Evolutionary conservation across 2,113 vertebrate species (phyloP), one percentile per base, ranked within the genome.

Genomic region (Heterocephalus glaber): DNA sequence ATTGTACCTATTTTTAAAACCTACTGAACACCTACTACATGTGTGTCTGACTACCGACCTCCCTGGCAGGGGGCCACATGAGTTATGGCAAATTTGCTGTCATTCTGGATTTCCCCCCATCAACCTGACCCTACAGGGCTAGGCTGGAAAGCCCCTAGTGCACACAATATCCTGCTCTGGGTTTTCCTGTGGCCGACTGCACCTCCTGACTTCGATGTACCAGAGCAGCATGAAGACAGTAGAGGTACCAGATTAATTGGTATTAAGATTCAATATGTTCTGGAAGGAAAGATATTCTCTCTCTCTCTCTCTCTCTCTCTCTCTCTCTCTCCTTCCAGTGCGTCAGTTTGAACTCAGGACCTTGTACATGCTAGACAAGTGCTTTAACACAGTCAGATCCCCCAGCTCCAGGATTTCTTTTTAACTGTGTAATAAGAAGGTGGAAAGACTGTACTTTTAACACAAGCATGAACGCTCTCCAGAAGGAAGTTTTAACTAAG

Each of bases 71-170:
- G 24, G 77, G 87, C 89, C 95, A 22, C 28, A 3, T 1, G 49
- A 54, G 44, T 10, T 5, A 44, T 22, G 88, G 91, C 68, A 89
- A 89, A 77, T 26, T 0, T 76, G 89, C 47, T 80, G 82, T 77
- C 61, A 49, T 33, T 80, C 86, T 93, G 97, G 96, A 47, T 93
- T 96, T 96, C 80, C 97, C 95, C 97, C 95, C 95, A 47, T 24
- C 56, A 17, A 47, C 30, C 58, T 72, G 92, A 84, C 90, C 90
- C 66, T 47, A 10, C 0, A 0, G 88, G 77, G 22, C 86, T 38
- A 66, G 52, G 24, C 1, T 92, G 96, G 96, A 96, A 97, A 97
- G 94, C 63, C 96, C 97, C 77, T 84, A 44, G 65, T 16, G 22
- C 35, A 92, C 79, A 2, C 8, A 24, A 68, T 30, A 92, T 84